Base-by-base conservation (phyloP, 2,113 vertebrate genomes). In the Poeciliopsis prolifica region DNA sequence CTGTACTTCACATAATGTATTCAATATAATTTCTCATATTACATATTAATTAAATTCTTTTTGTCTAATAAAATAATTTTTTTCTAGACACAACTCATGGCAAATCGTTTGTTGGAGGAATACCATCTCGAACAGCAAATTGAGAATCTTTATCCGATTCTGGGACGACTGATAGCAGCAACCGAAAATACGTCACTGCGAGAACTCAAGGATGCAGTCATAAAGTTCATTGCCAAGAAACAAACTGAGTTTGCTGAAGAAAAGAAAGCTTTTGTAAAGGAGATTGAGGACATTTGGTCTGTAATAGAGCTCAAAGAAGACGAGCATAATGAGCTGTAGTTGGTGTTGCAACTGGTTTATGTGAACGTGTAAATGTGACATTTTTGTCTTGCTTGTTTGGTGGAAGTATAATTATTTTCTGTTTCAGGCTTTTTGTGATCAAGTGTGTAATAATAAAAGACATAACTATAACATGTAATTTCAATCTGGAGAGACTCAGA, bases 71-170 rank as follows among this genome's bases (percentile, higher is more conserved):
- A 54, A 54, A 54, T 22, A 2, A 2, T 24, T 54, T 24, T 54
- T 19, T 54, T 5, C 6, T 54, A 54, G 48, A 19, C 48, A 54
- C 17, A 54, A 54, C 5, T 54, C 2, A 54, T 24, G 19, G 1
- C 17, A 2, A 0, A 8, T 2, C 19, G 24, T 24, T 0, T 2
- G 2, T 54, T 19, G 48, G 7, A 0, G 19, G 48, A 6, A 54
- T 22, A 24, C 19, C 7, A 54, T 19, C 7, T 9, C 0, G 19
- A 54, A 9, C 2, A 54, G 22, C 15, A 54, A 54, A 54, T 54
- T 54, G 7, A 54, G 48, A 54, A 9, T 22, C 48, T 54, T 9
- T 54, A 54, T 54, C 48, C 48, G 5, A 54, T 54, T 54, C 15
- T 54, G 48, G 6, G 19, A 9, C 48, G 24, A 22, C 48, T 54